Evolutionary conservation across 1,140 invertebrate species (phyloP), one percentile per base, ranked within the genome.

Genomic region (Drosophila mayri): DNA sequence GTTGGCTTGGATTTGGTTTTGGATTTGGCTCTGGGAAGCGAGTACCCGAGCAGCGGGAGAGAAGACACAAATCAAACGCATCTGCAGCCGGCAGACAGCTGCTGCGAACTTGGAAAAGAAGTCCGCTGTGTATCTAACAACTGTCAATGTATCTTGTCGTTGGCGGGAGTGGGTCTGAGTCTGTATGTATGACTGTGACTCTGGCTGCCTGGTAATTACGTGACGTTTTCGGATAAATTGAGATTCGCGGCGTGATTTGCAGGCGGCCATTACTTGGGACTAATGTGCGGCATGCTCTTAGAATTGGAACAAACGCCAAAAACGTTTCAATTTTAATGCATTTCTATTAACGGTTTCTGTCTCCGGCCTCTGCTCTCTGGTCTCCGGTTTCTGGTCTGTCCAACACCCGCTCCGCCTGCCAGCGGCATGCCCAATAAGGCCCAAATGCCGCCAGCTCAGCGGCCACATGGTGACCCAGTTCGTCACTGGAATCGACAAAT

Each of bases 201-300:
- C 43, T 8, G 20, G 43, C 38, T 66, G 76, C 68, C 63, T 77
- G 68, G 78, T 90, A 90, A 90, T 90, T 90, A 90, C 85, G 85
- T 90, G 85, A 90, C 86, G 85, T 90, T 90, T 88, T 90, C 84
- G 84, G 86, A 90, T 85, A 90, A 90, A 90, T 90, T 90, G 72
- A 81, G 81, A 81, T 85, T 90, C 63, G 65, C 66, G 72, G 72
- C 81, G 85, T 88, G 86, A 90, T 88, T 90, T 75, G 67, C 84
- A 62, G 80, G 49, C 68, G 57, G 59, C 72, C 85, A 90, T 88
- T 84, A 88, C 77, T 90, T 64, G 73, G 64, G 77, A 84, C 73
- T 81, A 88, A 88, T 88, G 84, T 90, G 85, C 62, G 76, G 73
- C 85, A 81, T 78, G 84, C 84, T 84, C 85, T 63, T 68, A 88